These are phyloP conservation scores for Gymnocephalus cernua DNA, from an alignment of 2,113 vertebrate genomes.

Conservation along the genomic window DNA sequence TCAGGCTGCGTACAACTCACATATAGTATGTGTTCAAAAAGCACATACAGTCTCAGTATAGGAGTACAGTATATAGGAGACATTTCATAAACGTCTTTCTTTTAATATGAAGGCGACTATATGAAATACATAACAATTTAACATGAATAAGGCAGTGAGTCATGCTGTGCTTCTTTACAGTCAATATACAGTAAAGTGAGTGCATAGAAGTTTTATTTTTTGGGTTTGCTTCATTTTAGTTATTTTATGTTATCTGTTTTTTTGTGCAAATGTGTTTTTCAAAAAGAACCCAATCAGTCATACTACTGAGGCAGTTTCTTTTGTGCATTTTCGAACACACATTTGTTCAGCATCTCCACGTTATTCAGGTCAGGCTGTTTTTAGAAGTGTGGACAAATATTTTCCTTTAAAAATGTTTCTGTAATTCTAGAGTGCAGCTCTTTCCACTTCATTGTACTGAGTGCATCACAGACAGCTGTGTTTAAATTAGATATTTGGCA, in stretches of 20 bases:
- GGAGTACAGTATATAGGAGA: neutral
- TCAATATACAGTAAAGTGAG: too few relatives aligned
- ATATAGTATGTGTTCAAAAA: neutral
- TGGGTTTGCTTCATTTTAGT: neutral
- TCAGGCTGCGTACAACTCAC: neutral
- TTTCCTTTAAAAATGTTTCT: constrained; percentile 3
- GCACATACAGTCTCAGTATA: neutral
- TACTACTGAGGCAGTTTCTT: neutral
- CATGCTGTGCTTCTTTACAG: neutral
- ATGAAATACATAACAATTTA: neutral
- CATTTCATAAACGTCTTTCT: neutral
- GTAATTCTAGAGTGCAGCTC: neutral
- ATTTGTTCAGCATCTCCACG: neutral
- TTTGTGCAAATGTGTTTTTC: constrained; percentile 2
- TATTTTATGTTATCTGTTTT: neutral
- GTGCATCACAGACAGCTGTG: constrained; percentile 3
- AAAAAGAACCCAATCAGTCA: constrained; percentile 35
- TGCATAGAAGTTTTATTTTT: neutral
- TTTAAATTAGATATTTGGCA: constrained; percentile 31
- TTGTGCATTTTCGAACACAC: neutral
- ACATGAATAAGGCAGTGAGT: neutral
- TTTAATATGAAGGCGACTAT: neutral
- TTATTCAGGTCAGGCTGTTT: constrained; percentile 39
- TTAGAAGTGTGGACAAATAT: constrained; percentile 16
- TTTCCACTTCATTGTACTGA: constrained; percentile 30